Evolutionary conservation across 2,888 invertebrate species (phyloP), one percentile per base, ranked within the genome.

Genomic region (Drosophila neotestacea): DNA sequence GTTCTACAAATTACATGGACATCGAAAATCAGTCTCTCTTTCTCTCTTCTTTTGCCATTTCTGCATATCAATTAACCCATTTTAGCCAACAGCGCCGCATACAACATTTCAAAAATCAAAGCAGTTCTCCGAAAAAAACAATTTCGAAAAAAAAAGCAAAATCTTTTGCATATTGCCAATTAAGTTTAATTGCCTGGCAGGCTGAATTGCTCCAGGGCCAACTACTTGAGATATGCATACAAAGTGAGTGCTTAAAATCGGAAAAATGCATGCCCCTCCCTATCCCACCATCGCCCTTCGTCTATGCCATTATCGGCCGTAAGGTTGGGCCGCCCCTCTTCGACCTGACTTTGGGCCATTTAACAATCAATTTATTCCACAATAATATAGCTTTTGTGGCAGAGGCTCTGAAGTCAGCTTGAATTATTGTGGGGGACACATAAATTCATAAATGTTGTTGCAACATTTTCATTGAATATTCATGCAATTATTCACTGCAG

Each of bases 341-440:
- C 28, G 28, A 47, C 16, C 34, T 11, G 36, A 36, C 46, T 58
- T 48, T 42, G 63, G 69, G 56, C 79, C 77, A 81, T 89, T 90
- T 88, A 86, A 90, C 85, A 90, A 90, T 85, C 89, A 88, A 89
- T 90, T 89, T 89, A 86, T 83, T 89, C 73, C 70, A 59, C 66
- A 73, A 89, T 89, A 89, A 78, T 83, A 82, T 81, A 67, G 73
- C 79, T 67, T 61, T 77, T 77, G 68, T 62, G 67, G 55, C 47
- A 51, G 38, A 28, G 28, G 47, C 51, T 60, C 56, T 47, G 52
- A 52, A 60, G 39, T 48, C 32, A 46, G 27, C 38, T 34, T 28
- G 34, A 38, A 58, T 30, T 58, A 38, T 11, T 46, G 42, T 38
- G 55, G 10, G 39, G 46, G 27, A 13, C 36, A 34, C 22, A 59